These are phyloP conservation scores for Ariopsis seemanni DNA, from an alignment of 2,113 vertebrate species.

Conservation along the genomic window DNA sequence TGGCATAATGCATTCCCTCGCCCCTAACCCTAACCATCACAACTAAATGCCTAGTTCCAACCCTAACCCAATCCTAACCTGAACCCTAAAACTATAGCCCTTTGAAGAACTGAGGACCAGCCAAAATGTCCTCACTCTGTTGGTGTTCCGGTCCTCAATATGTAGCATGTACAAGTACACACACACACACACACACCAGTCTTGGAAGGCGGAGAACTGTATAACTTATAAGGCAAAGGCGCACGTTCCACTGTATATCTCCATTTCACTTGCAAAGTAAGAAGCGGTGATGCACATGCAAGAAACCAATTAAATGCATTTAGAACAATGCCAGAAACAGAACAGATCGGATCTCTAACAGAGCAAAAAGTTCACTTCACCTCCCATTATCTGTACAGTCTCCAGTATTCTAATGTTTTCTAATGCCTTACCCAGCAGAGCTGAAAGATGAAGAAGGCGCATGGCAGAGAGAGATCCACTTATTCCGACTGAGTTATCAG, in stretches of 20 bases:
- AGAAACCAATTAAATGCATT: neutral
- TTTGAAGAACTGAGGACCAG: too few relatives aligned
- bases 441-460: slow-evolving; percentile 32
- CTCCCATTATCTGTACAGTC: neutral
- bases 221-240: neutral
- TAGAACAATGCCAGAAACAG: neutral
- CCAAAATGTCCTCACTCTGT: too few relatives aligned
- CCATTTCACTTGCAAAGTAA: neutral
- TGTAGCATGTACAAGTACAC: too few relatives aligned
- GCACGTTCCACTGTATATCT: too few relatives aligned
- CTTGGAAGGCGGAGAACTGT: neutral
- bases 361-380: neutral
- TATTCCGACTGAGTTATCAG: neutral
- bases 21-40: too few relatives aligned
- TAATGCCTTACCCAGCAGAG: slow-evolving; percentile 38
- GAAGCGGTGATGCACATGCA: neutral
- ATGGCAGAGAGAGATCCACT: slow-evolving; percentile 15
- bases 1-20: too few relatives aligned
- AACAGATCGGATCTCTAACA: neutral
- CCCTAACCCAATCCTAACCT: too few relatives aligned
- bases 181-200: neutral
- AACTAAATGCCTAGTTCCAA: too few relatives aligned
- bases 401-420: neutral
- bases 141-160: too few relatives aligned
- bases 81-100: too few relatives aligned